Evolutionary conservation across 92 coral and sea anemone species (phyloP), one percentile per base, ranked within the genome.

Genomic region (Scolanthus callimorphus): DNA sequence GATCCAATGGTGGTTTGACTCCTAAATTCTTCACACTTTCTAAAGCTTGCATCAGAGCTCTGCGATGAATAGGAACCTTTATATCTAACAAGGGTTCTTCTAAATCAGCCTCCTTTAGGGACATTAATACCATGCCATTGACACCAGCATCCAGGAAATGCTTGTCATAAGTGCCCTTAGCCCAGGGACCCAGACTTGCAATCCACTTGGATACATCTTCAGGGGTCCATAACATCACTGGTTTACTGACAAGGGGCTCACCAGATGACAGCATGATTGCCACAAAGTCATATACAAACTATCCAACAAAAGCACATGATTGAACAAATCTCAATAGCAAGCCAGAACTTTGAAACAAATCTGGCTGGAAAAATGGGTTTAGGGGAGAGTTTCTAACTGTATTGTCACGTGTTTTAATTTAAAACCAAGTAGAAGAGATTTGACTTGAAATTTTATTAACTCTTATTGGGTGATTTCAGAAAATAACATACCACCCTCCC

Each of bases 131-230:
- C 43, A 71, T 69, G 31, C 97, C 97, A 73, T 88, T 80, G 27
- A 91, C 80, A 19, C 85, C 86, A 17, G 85, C 66, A 1, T 57
- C 63, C 25, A 31, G 62, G 65, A 91, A 91, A 21, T 55, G 68
- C 23, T 46, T 53, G n/a, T 73, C 78, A 55, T 88, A 79, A 31
- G 59, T 72, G 43, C 62, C 81, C 23, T 69, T 74, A 11, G 90
- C 62, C 90, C 95, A 90, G 21, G 70, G 61, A 20, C 89, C 90
- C 8, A 91, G 76, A 39, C 62, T 65, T 29, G 76, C 68, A 9
- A 83, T 79, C 97, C 97, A 91, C 15, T 49, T 39, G 37, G 76
- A 84, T 9, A 91, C 97, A 60, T 91, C 92, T 26, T 46, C 34
- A 29, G 81, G 63, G 41, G 79, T 67, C 95, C 85, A 88, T 19